Percentiles rank a stretch among this genome's conserved stretches.
Conservation (phyloP, 2,113 vertebrate genomes). For the Dolichallabes microphthalmus region DNA sequence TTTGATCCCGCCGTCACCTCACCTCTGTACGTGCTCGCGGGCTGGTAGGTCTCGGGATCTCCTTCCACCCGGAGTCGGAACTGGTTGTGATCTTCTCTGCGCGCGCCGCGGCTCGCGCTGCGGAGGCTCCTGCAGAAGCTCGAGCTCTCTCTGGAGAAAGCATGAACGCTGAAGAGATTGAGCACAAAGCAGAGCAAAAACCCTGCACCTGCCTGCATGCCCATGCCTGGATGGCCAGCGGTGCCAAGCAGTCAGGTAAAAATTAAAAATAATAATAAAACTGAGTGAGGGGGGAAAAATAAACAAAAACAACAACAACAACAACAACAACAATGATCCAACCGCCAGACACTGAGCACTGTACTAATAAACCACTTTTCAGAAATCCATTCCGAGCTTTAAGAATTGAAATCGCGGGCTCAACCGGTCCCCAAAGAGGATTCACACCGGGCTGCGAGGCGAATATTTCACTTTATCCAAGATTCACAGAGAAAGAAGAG, state of each 20-base stretch:
- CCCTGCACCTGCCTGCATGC: conserved; percentile 65
- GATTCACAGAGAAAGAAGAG: background rate
- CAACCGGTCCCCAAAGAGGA: background rate
- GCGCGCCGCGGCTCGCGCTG: conserved; percentile 84
- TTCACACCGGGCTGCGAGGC: background rate
- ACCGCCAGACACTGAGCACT: background rate
- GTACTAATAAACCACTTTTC: conserved; percentile 7
- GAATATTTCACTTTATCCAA: conserved; percentile 12
- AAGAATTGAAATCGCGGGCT: background rate
- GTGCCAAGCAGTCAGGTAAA: background rate
- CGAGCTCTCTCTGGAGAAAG: conserved; percentile 81
- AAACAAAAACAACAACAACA: too few species aligned
- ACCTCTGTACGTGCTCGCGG: conserved; percentile 91
- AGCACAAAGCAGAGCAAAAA: conserved; percentile 76
- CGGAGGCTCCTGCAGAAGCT: conserved; percentile 90
- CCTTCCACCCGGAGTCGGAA: conserved; percentile 92
- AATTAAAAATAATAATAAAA: background rate
- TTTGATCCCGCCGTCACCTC: conserved; percentile 46
- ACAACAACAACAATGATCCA: background rate
- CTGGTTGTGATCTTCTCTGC: conserved; percentile 88
- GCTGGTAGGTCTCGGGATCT: conserved; percentile 88
- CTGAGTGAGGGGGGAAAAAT: conserved; percentile 37
- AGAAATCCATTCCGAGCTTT: background rate
- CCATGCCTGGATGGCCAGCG: conserved; percentile 67
- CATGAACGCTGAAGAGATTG: conserved; percentile 73